Percentiles rank a stretch among this genome's conserved stretches.
These are phyloP conservation scores for Urocynchramus pylzowi DNA, from an alignment of 2,113 vertebrate genomes.

Conservation along the genomic window DNA sequence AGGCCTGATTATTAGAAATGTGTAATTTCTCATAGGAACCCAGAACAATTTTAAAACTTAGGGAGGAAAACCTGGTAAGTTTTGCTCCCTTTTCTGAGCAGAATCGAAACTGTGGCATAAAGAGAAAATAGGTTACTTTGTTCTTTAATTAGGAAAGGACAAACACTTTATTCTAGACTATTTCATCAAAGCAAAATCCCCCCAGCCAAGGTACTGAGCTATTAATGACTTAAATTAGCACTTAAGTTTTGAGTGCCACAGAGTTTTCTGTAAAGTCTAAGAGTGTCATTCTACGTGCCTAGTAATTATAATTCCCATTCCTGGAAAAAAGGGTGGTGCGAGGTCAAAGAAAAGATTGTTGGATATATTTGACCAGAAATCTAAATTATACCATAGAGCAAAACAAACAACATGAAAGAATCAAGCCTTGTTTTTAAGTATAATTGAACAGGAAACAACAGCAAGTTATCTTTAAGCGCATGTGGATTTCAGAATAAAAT, in stretches of 20 bases:
- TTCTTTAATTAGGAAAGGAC: neutral
- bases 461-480: neutral
- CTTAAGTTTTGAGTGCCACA: neutral
- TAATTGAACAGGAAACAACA: neutral
- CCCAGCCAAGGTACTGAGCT: neutral
- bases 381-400: constrained; percentile 14
- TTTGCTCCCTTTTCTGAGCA: neutral
- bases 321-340: neutral
- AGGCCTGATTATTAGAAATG: neutral
- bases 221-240: neutral
- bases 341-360: neutral
- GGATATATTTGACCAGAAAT: constrained; percentile 23
- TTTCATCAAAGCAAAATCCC: neutral
- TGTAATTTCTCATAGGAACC: neutral
- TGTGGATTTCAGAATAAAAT: neutral
- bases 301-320: constrained; percentile 7
- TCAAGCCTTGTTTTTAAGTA: neutral
- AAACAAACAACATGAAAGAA: constrained; percentile 1
- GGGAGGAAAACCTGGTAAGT: neutral
- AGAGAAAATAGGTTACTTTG: neutral
- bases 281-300: neutral
- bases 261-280: neutral
- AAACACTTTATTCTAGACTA: neutral
- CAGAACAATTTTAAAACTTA: neutral
- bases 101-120: neutral